phyloP scores from a whole-genome alignment of 2,888 invertebrate genomes.

The Pollenia angustigena region DNA sequence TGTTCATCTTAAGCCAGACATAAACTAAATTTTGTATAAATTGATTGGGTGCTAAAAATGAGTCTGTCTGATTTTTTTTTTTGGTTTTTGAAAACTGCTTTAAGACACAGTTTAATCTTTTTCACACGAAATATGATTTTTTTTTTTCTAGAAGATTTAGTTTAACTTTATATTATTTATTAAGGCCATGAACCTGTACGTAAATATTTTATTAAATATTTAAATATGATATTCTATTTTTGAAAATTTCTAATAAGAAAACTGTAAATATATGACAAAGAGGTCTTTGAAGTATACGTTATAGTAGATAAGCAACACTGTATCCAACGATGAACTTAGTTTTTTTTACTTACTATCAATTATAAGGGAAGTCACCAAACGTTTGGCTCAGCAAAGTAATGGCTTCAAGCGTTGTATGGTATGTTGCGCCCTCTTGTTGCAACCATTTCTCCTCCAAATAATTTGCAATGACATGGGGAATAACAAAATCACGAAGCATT shows the following conservation, averaged over 20 bases:
- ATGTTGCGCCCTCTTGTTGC: no score
- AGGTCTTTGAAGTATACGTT: background rate
- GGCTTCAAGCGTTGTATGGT: no score
- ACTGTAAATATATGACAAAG: background rate
- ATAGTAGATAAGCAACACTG: background rate
- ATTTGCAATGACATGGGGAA: no score
- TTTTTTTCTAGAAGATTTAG: constrained; percentile 39
- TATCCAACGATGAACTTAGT: no score
- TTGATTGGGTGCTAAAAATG: constrained; percentile 32
- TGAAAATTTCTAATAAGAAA: constrained; percentile 4
- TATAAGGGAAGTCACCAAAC: no score
- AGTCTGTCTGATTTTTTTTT: background rate
- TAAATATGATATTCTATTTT: constrained; percentile 41
- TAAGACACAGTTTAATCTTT: constrained; percentile 34
- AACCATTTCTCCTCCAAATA: no score
- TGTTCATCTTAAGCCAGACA: constrained; percentile 50
- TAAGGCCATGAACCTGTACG: constrained; percentile 50
- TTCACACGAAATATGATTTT: constrained; percentile 61
- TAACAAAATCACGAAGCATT: no score
- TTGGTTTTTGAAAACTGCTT: background rate
- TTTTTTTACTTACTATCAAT: no score
- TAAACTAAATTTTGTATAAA: constrained; percentile 33
- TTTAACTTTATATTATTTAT: background rate
- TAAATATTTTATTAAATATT: constrained; percentile 21
- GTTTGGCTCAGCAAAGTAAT: no score